Evolutionary conservation across 1,140 invertebrate genomes (phyloP).

Genomic region (Arion vulgaris): DNA sequence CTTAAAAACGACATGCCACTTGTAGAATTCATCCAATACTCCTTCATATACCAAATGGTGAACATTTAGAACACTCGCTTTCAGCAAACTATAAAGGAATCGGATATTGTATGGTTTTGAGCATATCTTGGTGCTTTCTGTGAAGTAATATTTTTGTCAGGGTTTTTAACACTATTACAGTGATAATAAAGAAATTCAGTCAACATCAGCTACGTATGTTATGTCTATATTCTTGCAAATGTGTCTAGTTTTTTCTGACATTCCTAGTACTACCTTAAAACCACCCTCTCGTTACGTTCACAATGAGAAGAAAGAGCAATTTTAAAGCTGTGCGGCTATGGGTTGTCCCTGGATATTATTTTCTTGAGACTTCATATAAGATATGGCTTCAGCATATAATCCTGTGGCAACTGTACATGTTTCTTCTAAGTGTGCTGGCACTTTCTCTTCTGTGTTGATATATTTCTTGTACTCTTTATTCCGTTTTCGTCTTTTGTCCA

Average conservation of each 20-base stretch:
- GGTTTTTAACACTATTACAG: too few species aligned
- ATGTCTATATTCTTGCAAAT: too few species aligned
- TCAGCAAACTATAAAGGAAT: background rate
- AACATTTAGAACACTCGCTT: background rate
- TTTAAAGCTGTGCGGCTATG: background rate
- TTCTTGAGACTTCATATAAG: background rate
- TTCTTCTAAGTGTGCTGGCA: background rate
- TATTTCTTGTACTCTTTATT: background rate
- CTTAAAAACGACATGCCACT: background rate
- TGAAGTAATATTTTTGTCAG: background rate
- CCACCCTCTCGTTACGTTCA: background rate
- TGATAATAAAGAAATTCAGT: too few species aligned
- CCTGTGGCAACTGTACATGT: background rate
- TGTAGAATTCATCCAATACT: background rate
- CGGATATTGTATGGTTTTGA: background rate
- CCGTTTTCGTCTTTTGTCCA: too few species aligned
- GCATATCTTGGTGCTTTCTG: background rate
- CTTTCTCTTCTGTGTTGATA: background rate
- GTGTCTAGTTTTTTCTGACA: background rate
- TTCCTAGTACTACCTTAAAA: background rate
- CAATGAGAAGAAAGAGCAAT: background rate
- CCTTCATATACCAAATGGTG: background rate
- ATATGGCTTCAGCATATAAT: background rate
- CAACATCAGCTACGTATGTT: too few species aligned
- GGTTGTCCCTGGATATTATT: background rate